A percentile compares a stretch with the other conserved stretches of the same genome.
Evolutionary conservation across 1,140 invertebrate species (phyloP).

Genomic region (Mesaphorura yosii): DNA sequence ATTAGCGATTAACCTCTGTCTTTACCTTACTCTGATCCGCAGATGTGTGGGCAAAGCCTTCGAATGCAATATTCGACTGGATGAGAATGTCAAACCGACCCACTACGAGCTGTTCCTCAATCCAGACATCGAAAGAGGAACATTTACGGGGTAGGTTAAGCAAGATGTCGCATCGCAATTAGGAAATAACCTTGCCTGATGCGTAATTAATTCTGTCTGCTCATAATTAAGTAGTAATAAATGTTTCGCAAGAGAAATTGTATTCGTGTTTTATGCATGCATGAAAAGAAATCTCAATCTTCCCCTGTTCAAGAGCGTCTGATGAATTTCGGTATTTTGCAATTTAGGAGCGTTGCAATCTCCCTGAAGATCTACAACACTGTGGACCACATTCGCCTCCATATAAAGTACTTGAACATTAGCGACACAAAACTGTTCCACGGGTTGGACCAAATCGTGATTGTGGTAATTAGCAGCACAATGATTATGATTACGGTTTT

Average conservation of each 20-base stretch:
- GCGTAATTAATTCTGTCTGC: neutral
- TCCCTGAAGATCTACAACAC: slow-evolving; percentile 29
- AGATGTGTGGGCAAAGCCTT: slow-evolving; percentile 28
- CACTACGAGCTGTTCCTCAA: slow-evolving; percentile 45
- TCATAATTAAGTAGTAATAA: neutral
- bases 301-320: no score
- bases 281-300: no score
- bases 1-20: neutral
- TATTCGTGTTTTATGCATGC: no score
- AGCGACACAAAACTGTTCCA: neutral
- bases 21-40: neutral
- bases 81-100: slow-evolving; percentile 51
- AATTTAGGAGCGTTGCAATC: slow-evolving; percentile 13
- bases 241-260: no score
- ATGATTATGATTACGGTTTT: neutral
- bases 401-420: slow-evolving; percentile 34
- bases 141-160: slow-evolving; percentile 36
- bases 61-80: slow-evolving; percentile 45
- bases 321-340: no score
- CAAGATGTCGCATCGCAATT: no score
- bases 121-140: slow-evolving; percentile 38
- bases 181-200: neutral
- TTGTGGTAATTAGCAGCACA: neutral
- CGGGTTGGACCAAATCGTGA: neutral
- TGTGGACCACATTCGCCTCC: slow-evolving; percentile 38